These are phyloP conservation scores for Scaptomyza pallida DNA, from an alignment of 1,140 invertebrate species.

Conservation along the genomic window DNA sequence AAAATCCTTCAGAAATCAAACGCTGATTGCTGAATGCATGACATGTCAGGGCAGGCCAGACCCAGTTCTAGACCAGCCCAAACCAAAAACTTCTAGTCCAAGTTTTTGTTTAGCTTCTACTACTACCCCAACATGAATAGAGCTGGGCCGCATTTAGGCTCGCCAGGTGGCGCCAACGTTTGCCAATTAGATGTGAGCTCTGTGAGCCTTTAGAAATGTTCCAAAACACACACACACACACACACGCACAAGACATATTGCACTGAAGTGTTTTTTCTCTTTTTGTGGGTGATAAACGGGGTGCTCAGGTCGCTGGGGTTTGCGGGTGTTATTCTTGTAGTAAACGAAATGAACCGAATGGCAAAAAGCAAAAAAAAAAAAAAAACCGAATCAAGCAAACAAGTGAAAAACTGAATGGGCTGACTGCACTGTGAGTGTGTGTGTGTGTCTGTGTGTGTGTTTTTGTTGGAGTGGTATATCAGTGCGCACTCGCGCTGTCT, in stretches of 20 bases:
- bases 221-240: constrained; percentile 16
- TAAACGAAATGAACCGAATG: constrained; percentile 69
- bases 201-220: constrained; percentile 48
- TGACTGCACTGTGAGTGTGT: constrained; percentile 45
- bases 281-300: background rate
- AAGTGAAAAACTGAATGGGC: constrained; percentile 73
- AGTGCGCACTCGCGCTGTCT: constrained; percentile 73
- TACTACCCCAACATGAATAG: constrained; percentile 36
- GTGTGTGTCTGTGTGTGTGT: constrained; percentile 27
- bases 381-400: constrained; percentile 57
- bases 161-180: constrained; percentile 57
- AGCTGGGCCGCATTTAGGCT: constrained; percentile 56
- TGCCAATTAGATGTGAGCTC: constrained; percentile 70
- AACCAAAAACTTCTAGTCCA: too few species aligned
- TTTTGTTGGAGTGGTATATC: constrained; percentile 22
- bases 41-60: constrained; percentile 50
- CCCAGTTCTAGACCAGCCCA: constrained; percentile 1
- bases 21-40: constrained; percentile 70
- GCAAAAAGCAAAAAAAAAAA: constrained; percentile 2
- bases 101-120: constrained; percentile 26
- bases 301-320: constrained; percentile 11
- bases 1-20: constrained; percentile 80
- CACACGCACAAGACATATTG: background rate
- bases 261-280: background rate
- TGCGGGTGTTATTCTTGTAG: constrained; percentile 36